Conservation (phyloP, 2,113 vertebrate genomes). For the Leiothrix lutea region DNA sequence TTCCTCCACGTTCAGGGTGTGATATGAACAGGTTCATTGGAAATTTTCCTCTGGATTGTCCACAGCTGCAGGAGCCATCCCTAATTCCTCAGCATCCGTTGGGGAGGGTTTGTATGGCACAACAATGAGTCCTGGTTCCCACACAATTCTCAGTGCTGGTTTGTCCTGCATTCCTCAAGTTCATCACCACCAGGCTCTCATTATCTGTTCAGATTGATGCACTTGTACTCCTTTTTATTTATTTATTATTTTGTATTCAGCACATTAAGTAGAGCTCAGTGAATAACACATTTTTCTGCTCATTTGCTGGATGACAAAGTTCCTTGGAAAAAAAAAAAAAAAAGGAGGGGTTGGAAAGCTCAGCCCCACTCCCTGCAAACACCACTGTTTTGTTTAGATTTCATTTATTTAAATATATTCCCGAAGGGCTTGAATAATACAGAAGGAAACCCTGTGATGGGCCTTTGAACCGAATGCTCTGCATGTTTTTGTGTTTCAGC, state of each 20-base stretch:
- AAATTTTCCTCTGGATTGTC: neutral
- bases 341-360: neutral
- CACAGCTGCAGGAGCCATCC: neutral
- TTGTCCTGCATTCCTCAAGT: neutral
- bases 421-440: constrained; percentile 28
- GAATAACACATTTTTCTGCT: neutral
- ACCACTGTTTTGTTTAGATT: constrained; percentile 31
- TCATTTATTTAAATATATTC: constrained; percentile 41
- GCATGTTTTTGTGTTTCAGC: neutral
- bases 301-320: neutral
- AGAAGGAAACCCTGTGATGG: neutral
- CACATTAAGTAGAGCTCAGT: neutral
- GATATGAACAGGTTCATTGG: neutral
- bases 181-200: constrained; percentile 1
- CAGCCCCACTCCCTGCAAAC: neutral
- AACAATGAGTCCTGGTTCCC: neutral
- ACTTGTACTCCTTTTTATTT: neutral
- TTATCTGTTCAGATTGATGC: neutral
- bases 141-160: neutral
- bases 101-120: rapidly evolving
- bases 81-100: rapidly evolving
- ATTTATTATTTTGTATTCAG: neutral
- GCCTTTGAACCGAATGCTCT: neutral
- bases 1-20: rapidly evolving
- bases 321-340: neutral